Evolutionary conservation across 2,888 invertebrate genomes (phyloP), one percentile per base, ranked within the genome.

Genomic region (Azorinus chamasolen): DNA sequence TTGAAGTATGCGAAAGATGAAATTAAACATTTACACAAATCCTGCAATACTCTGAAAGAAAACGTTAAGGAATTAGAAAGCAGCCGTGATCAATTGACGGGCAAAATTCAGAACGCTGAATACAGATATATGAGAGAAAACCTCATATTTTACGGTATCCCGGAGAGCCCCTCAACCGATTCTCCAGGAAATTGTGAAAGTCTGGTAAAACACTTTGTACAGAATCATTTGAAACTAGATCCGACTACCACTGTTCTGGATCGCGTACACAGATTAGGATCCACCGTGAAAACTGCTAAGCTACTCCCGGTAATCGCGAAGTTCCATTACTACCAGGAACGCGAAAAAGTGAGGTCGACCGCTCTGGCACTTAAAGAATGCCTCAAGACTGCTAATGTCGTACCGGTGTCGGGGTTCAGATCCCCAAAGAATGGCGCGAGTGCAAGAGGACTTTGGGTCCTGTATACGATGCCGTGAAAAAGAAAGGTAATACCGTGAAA

Each of bases 331-430:
- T 45, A 41, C 20, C 25, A 24, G 2, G 45, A 61, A n/a, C 24
- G 39, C 8, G 62, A 69, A 32, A 27, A 12, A 14, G 55, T 69
- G 1, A 6, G 69, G 46, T 37, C 20, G 10, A 18, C 48, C n/a
- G 48, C 70, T 18, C 50, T 50, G 10, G 39, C 37, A n/a, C n/a
- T 20, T 8, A 58, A 24, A 5, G 58, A 58, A 1, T 20, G 39
- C 0, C 59, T 71, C 16, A 71, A 58, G 53, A n/a, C 10, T 1
- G 45, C 18, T 10, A 25, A 41, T 22, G n/a, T 41, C 39, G n/a
- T n/a, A n/a, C n/a, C n/a, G 68, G 71, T 4, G 25, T 72, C 39
- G 72, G 72, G 3, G 54, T 39, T 12, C 65, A 72, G 41, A 18
- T 65, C 14, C 72, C 65, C 16, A 58, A 61, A 22, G 46, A 18